These are phyloP conservation scores for Carposina sasakii DNA, from an alignment of 1,140 invertebrate genomes.

Conservation along the genomic window DNA sequence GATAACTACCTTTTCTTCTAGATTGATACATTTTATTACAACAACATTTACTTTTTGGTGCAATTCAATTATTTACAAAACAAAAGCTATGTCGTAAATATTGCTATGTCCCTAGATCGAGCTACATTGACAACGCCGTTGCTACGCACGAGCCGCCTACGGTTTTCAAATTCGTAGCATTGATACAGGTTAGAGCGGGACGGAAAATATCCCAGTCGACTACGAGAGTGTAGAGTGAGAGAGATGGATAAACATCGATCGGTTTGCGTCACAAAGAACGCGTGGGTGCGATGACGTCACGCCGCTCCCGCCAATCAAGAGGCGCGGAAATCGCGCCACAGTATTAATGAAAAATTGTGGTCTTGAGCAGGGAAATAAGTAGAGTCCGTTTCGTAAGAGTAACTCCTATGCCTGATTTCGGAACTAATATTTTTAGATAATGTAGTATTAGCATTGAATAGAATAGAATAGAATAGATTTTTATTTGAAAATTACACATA, in stretches of 20 bases:
- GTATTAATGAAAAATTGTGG: slow-evolving; percentile 31
- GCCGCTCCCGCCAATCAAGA: slow-evolving; percentile 42
- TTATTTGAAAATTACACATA: neutral
- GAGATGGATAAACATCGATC: slow-evolving; percentile 53
- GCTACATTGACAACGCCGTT: slow-evolving; percentile 41
- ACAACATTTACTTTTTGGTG: slow-evolving; percentile 14
- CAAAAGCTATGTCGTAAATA: slow-evolving; percentile 39
- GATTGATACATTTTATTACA: slow-evolving; percentile 12
- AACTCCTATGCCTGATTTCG: neutral
- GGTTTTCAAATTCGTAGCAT: slow-evolving; percentile 54
- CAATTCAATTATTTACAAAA: slow-evolving; percentile 37
- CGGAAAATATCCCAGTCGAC: neutral
- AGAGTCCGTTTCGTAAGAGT: slow-evolving; percentile 10
- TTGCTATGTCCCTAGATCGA: slow-evolving; percentile 20
- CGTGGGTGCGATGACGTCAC: slow-evolving; percentile 70
- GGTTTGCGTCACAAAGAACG: slow-evolving; percentile 60
- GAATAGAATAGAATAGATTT: neutral
- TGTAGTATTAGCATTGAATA: slow-evolving; percentile 8
- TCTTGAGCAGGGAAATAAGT: slow-evolving; percentile 15
- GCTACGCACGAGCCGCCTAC: slow-evolving; percentile 63
- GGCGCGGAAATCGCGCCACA: slow-evolving; percentile 56
- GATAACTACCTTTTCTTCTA: neutral
- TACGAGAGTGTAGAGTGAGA: slow-evolving; percentile 16
- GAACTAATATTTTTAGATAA: slow-evolving; percentile 3
- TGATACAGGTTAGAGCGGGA: slow-evolving; percentile 46